Evolutionary conservation across 2,888 invertebrate species (phyloP).

Genomic region (Gastrophysa polygoni): DNA sequence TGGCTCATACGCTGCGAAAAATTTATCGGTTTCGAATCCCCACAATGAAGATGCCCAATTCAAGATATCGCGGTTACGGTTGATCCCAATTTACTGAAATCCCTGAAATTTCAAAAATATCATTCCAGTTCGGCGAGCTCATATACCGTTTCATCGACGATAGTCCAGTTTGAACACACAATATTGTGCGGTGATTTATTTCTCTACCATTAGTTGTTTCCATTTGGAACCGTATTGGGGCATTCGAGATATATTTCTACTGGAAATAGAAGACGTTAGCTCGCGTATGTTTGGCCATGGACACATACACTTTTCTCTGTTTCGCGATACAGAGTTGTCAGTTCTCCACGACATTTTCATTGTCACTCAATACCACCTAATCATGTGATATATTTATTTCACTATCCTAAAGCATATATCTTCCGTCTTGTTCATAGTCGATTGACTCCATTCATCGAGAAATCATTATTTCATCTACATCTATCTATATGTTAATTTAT

Average conservation of each 20-base stretch:
- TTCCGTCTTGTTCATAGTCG: too few relatives aligned
- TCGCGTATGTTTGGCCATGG: conserved; percentile 19
- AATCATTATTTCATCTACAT: too few relatives aligned
- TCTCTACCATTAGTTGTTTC: conserved; percentile 50
- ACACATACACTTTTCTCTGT: conserved; percentile 20
- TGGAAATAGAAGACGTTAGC: conserved; percentile 35
- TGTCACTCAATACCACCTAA: too few relatives aligned
- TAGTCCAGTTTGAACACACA: conserved; percentile 33
- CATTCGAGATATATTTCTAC: conserved; percentile 44
- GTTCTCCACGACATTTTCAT: too few relatives aligned
- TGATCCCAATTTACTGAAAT: not conserved
- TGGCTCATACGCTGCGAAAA: not conserved
- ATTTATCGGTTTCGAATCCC: not conserved
- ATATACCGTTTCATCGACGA: conserved; percentile 44
- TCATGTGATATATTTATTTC: too few relatives aligned
- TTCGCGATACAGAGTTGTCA: not conserved
- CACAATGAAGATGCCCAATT: not conserved
- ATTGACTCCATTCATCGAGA: too few relatives aligned
- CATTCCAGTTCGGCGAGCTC: conserved; percentile 43
- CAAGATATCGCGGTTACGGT: not conserved
- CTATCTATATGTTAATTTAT: too few relatives aligned
- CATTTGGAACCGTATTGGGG: conserved; percentile 46
- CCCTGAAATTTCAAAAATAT: conserved; percentile 31
- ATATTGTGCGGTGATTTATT: conserved; percentile 51
- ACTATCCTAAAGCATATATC: too few relatives aligned